Percentiles rank a stretch among this genome's conserved stretches.
phyloP scores from a whole-genome alignment of 2,888 invertebrate species.

The Temnothorax rugatulus region DNA sequence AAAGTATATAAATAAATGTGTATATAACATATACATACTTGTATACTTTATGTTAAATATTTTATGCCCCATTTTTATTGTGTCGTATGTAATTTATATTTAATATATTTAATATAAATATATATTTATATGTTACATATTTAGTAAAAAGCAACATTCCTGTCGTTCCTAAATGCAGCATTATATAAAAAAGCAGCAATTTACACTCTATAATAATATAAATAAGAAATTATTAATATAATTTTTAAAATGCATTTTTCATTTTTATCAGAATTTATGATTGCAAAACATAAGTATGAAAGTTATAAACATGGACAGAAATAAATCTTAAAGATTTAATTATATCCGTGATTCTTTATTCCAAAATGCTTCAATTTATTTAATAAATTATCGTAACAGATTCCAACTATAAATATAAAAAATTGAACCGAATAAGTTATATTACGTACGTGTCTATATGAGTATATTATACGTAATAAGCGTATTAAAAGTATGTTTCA shows the following conservation, averaged over 20 bases:
- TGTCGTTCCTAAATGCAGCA: too few relatives aligned
- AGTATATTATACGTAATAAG: background rate
- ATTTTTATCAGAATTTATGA: background rate
- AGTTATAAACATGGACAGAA: background rate
- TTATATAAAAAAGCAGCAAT: background rate
- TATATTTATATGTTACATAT: too few relatives aligned
- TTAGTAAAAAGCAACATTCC: too few relatives aligned
- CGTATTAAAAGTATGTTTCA: background rate
- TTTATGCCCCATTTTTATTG: background rate
- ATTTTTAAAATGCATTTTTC: background rate
- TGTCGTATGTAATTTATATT: background rate
- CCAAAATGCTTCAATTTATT: background rate
- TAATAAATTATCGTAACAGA: background rate
- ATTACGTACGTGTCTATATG: background rate
- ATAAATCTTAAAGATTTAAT: background rate
- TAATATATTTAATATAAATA: background rate
- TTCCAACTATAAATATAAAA: background rate
- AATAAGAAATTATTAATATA: conserved; percentile 12
- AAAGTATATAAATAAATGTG: too few relatives aligned
- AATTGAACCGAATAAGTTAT: background rate
- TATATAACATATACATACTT: background rate
- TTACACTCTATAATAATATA: background rate
- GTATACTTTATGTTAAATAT: background rate
- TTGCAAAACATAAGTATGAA: background rate
- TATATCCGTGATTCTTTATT: background rate